phyloP scores from a whole-genome alignment of 2,888 invertebrate genomes.

The Noctua comes region DNA sequence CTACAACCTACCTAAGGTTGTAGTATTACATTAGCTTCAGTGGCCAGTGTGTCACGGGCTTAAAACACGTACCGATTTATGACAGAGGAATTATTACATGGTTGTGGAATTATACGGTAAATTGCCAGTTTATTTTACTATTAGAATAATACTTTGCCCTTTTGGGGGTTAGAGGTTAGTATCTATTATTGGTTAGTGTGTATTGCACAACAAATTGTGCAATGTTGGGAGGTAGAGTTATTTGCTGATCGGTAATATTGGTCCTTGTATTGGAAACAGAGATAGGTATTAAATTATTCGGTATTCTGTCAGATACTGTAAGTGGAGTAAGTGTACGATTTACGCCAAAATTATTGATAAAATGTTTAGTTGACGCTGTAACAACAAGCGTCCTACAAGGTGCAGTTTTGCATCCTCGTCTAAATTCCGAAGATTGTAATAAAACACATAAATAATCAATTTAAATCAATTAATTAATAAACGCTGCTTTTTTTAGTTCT shows the following conservation, averaged over 20 bases:
- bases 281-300: too few species aligned
- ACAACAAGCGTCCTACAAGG: not conserved
- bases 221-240: not conserved
- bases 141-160: slow-evolving; percentile 44
- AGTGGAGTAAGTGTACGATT: too few species aligned
- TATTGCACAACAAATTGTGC: slow-evolving; percentile 24
- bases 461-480: too few species aligned
- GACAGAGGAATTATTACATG: slow-evolving; percentile 57
- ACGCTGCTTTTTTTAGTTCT: too few species aligned
- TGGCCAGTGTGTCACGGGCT: not conserved
- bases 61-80: slow-evolving; percentile 43
- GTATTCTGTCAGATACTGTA: not conserved
- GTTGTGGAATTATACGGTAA: slow-evolving; percentile 50
- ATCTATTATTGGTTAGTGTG: slow-evolving; percentile 7
- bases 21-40: too few species aligned
- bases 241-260: not conserved
- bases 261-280: not conserved
- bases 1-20: too few species aligned
- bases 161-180: slow-evolving; percentile 33
- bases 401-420: too few species aligned
- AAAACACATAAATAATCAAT: too few species aligned
- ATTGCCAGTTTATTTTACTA: slow-evolving; percentile 23
- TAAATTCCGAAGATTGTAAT: too few species aligned
- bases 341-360: not conserved
- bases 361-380: not conserved